phyloP scores from a whole-genome alignment of 2,888 invertebrate species.

The Eupithecia exiguata region DNA sequence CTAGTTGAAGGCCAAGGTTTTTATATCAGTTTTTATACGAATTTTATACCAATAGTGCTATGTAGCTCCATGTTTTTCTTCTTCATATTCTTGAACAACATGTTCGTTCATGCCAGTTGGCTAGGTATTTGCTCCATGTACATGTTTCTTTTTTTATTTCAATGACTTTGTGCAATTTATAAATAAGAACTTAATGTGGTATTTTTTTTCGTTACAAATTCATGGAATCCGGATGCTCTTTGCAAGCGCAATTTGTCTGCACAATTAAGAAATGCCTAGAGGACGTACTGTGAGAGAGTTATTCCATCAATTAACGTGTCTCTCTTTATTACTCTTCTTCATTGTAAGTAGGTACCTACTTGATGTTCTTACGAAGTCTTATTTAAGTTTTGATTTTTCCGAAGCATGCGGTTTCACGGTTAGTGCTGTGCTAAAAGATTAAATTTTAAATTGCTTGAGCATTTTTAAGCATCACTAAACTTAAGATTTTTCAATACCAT shows the following conservation, averaged over 20 bases:
- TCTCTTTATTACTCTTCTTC: constrained; percentile 43
- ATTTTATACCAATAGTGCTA: too few relatives aligned
- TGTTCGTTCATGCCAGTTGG: too few relatives aligned
- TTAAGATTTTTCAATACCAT: too few relatives aligned
- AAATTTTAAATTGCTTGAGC: too few relatives aligned
- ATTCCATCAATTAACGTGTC: constrained; percentile 60
- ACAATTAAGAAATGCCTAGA: constrained; percentile 70
- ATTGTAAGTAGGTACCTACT: background rate
- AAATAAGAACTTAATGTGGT: background rate
- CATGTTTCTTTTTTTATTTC: too few relatives aligned
- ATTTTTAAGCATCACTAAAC: too few relatives aligned
- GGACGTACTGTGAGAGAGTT: constrained; percentile 70
- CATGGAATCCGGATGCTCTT: background rate
- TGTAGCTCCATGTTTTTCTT: too few relatives aligned
- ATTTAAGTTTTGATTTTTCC: background rate
- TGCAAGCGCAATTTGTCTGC: constrained; percentile 38
- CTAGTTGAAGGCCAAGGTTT: too few relatives aligned
- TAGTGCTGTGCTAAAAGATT: background rate
- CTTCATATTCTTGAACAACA: too few relatives aligned
- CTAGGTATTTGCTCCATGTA: too few relatives aligned
- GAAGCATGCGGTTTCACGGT: background rate
- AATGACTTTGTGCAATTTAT: too few relatives aligned
- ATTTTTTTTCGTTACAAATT: background rate
- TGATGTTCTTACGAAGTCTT: background rate
- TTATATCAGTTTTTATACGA: too few relatives aligned